phyloP scores from a whole-genome alignment of 2,113 vertebrate species.

The Piaya cayana region DNA sequence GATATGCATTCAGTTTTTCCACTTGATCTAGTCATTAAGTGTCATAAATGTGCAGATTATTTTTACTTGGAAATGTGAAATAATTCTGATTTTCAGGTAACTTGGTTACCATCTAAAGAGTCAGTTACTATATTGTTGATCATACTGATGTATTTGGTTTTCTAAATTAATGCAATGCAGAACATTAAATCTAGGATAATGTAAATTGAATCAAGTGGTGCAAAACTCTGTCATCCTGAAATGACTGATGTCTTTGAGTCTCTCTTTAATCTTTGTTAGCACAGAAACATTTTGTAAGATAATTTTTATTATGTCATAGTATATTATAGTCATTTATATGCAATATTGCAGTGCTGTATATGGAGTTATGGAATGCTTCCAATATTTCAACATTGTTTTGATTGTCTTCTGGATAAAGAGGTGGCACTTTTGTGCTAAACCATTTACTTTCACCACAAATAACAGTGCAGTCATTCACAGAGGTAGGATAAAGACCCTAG shows the following conservation, averaged over 20 bases:
- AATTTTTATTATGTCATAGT: background rate
- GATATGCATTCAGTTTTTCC: constrained; percentile 30
- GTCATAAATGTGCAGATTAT: constrained; percentile 44
- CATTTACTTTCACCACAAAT: background rate
- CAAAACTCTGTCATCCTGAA: background rate
- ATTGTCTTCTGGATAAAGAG: background rate
- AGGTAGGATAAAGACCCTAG: background rate
- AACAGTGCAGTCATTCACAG: background rate
- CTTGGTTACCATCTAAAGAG: background rate
- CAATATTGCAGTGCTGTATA: background rate
- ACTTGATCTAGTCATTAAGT: constrained; percentile 49
- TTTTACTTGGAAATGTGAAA: constrained; percentile 20
- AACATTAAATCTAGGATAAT: background rate
- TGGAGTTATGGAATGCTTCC: background rate
- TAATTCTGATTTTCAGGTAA: background rate
- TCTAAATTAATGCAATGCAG: background rate
- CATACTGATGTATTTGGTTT: background rate
- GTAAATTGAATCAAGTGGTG: background rate
- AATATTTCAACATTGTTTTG: background rate
- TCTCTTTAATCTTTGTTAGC: background rate
- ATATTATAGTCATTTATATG: background rate
- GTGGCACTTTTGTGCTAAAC: background rate
- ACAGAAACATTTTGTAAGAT: background rate
- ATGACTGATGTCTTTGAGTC: background rate
- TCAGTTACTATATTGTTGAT: background rate